These are phyloP conservation scores for Enteromius afrohamiltoni DNA, from an alignment of 2,797 vertebrate genomes.

Conservation along the genomic window DNA sequence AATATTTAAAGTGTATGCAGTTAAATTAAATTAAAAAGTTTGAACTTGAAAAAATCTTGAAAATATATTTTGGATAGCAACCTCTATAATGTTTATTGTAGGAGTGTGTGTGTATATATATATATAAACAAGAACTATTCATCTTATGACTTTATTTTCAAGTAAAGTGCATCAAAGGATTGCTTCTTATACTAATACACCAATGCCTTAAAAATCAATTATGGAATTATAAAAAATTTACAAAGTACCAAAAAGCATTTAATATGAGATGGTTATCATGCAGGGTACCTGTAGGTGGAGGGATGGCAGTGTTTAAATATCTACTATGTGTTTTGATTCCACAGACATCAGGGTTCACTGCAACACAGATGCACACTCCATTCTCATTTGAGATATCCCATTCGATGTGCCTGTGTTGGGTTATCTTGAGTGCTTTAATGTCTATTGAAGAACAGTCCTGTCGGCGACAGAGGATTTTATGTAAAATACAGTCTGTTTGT, in stretches of 20 bases:
- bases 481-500: background rate
- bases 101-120: no score
- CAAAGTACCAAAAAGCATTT: background rate
- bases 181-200: no score
- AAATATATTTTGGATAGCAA: no score
- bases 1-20: background rate
- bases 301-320: background rate
- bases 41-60: no score
- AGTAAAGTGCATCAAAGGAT: background rate
- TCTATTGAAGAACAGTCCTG: background rate
- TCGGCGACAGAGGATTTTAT: background rate
- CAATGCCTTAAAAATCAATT: background rate
- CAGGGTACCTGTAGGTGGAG: conserved; percentile 13
- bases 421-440: rapidly evolving
- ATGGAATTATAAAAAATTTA: no score
- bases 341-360: background rate
- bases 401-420: rapidly evolving
- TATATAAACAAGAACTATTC: background rate
- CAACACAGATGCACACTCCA: conserved; percentile 2
- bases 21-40: background rate
- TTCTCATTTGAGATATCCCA: background rate
- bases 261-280: background rate
- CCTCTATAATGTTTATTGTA: no score
- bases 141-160: background rate
- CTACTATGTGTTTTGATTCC: rapidly evolving